Percentiles rank a stretch among this genome's conserved stretches.
phyloP scores from a whole-genome alignment of 2,113 vertebrate species.

The Nesogale talazaci region DNA sequence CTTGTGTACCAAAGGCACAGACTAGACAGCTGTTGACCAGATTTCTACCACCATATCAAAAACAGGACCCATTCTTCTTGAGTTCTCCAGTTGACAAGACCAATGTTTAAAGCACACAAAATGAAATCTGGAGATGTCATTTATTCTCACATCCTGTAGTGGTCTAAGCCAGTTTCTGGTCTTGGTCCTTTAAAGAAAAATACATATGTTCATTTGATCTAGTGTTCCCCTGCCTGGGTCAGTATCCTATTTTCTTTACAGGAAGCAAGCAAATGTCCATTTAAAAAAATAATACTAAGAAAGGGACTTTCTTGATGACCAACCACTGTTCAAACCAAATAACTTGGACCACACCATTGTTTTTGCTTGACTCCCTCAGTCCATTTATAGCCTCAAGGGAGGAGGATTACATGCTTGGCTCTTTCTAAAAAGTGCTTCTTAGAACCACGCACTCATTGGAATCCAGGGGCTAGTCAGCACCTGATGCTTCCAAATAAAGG shows the following conservation, averaged over 20 bases:
- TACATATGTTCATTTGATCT: not conserved
- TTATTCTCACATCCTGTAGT: not conserved
- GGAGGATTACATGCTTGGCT: not conserved
- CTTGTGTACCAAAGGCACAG: not conserved
- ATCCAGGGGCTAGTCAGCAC: not conserved
- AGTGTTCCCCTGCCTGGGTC: not conserved
- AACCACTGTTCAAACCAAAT: not conserved
- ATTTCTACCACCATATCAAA: not conserved
- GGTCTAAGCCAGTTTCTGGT: not conserved
- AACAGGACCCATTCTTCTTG: constrained; percentile 53
- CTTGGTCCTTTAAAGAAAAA: not conserved
- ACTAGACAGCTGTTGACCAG: not conserved
- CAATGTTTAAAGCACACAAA: not conserved
- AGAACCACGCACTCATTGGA: not conserved
- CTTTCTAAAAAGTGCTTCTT: not conserved
- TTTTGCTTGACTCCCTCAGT: not conserved
- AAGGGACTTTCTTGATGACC: not conserved
- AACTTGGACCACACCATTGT: not conserved
- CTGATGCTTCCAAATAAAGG: constrained; percentile 43
- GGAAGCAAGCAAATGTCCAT: not conserved
- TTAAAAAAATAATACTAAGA: no score
- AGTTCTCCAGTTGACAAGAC: constrained; percentile 47
- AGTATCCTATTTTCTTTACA: not conserved
- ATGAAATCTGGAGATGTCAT: constrained; percentile 38
- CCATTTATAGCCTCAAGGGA: not conserved